phyloP scores from a whole-genome alignment of 2,888 invertebrate species.

The Nomada goodeniana region DNA sequence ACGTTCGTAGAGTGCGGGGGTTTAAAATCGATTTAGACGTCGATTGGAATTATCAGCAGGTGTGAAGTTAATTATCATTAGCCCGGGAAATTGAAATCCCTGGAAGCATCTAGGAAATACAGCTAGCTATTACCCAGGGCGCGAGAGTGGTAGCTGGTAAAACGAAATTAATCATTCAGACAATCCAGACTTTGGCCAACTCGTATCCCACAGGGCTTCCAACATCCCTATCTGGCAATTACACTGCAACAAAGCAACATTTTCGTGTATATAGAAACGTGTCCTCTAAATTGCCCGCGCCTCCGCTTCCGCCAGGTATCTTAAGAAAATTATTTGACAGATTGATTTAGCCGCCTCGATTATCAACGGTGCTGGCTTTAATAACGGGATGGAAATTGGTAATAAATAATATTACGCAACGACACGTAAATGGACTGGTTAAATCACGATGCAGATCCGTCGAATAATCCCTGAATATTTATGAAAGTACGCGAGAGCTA shows the following conservation, averaged over 20 bases:
- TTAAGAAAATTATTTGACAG: not conserved
- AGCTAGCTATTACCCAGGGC: not conserved
- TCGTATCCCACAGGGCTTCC: not conserved
- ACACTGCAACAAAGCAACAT: not conserved
- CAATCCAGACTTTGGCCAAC: slow-evolving; percentile 6
- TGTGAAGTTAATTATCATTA: not conserved
- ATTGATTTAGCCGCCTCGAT: not conserved
- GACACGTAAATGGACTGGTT: not conserved
- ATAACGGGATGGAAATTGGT: no score
- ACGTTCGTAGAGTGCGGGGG: no score
- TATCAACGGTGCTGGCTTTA: no score
- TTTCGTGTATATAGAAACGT: not conserved
- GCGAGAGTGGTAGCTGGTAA: slow-evolving; percentile 21
- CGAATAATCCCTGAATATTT: slow-evolving; percentile 40
- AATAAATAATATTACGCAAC: no score
- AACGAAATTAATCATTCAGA: slow-evolving; percentile 21
- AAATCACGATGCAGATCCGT: slow-evolving; percentile 6
- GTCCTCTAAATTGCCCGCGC: not conserved
- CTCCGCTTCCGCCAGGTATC: not conserved
- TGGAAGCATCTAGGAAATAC: not conserved
- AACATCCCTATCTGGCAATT: slow-evolving; percentile 16
- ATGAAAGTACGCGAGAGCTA: slow-evolving; percentile 35
- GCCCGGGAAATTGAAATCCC: not conserved
- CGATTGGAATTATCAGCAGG: not conserved
- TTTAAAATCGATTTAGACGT: not conserved